Conservation (phyloP, 2,113 vertebrate species). For the Crotophaga sulcirostris region DNA sequence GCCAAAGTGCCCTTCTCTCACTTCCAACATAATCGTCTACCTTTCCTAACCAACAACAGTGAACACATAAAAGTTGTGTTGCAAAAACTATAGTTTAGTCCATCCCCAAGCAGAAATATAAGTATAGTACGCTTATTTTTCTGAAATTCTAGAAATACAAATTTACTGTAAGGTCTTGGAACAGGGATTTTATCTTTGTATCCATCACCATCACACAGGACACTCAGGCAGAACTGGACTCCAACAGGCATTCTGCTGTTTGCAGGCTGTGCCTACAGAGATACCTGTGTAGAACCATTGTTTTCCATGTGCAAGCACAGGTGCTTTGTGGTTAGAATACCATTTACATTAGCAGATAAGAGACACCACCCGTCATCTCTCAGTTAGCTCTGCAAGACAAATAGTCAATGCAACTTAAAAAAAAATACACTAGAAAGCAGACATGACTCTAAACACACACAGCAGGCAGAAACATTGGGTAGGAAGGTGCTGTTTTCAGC, state of each 20-base stretch:
- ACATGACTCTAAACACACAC: conserved; percentile 32
- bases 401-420: not conserved
- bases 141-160: not conserved
- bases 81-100: not conserved
- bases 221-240: not conserved
- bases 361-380: not conserved
- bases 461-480: conserved; percentile 30
- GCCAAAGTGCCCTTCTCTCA: not conserved
- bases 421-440: not conserved
- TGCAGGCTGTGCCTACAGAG: not conserved
- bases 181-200: not conserved
- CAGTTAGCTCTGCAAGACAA: conserved; percentile 9
- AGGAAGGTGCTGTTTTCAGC: conserved; percentile 37
- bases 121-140: not conserved
- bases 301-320: not conserved
- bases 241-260: not conserved
- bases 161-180: not conserved
- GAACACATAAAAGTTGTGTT: not conserved
- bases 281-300: not conserved
- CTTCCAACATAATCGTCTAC: not conserved
- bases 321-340: not conserved
- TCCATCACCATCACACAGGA: not conserved
- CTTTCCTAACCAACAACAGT: not conserved
- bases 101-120: not conserved
- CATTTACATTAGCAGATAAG: not conserved